Evolutionary conservation across 2,888 invertebrate genomes (phyloP).

Genomic region (Helobdella robusta): DNA sequence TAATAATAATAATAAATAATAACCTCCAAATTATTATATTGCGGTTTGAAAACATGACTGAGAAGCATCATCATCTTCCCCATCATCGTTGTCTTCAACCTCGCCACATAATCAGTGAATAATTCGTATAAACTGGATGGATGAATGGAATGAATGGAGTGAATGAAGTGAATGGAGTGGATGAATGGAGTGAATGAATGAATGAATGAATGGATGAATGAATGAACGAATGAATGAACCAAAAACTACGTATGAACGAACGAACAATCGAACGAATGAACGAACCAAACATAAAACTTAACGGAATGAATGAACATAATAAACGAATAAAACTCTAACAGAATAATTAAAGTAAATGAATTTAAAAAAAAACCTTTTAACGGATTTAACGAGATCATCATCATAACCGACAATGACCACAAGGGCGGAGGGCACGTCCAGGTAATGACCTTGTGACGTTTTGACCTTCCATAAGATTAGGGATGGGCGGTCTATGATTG

Average conservation of each 20-base stretch:
- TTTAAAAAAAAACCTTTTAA: not conserved
- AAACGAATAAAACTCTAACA: not conserved
- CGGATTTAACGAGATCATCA: not conserved
- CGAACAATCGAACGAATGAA: too few relatives aligned
- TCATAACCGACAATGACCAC: slow-evolving; percentile 7
- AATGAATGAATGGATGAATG: too few relatives aligned
- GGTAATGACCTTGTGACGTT: not conserved
- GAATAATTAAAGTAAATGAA: not conserved
- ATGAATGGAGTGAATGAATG: too few relatives aligned
- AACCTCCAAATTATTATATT: slow-evolving; percentile 17
- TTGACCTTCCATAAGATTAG: slow-evolving; percentile 11
- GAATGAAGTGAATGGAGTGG: too few relatives aligned
- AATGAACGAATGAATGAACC: too few relatives aligned
- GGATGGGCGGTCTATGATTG: slow-evolving; percentile 1
- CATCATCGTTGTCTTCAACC: not conserved
- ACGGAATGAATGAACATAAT: not conserved
- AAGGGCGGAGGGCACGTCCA: not conserved
- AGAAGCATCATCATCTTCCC: not conserved
- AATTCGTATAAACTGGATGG: not conserved
- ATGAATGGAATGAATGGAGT: too few relatives aligned
- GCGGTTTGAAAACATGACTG: slow-evolving; percentile 5
- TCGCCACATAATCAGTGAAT: not conserved
- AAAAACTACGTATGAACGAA: too few relatives aligned
- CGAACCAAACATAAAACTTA: not conserved
- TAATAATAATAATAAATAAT: slow-evolving; percentile 4